Conservation (phyloP, 2,113 vertebrate genomes). For the Paedocypris sp. region DNA sequence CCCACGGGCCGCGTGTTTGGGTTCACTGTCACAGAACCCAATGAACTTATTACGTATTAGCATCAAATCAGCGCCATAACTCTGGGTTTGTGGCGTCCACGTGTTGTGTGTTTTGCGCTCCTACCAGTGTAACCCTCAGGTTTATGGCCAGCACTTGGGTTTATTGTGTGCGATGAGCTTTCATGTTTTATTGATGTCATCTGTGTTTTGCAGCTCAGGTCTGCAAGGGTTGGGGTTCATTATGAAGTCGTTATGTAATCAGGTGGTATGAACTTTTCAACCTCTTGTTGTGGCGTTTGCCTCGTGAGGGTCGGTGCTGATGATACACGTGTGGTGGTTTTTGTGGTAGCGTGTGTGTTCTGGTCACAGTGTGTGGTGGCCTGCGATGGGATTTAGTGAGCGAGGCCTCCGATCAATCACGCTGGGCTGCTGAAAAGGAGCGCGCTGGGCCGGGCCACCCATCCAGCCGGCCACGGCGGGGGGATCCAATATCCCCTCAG, state of each 20-base stretch:
- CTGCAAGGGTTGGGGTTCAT: no score
- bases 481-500: constrained; percentile 61
- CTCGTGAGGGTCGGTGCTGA: not conserved
- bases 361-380: constrained; percentile 25
- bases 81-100: no score
- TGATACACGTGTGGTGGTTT: constrained; percentile 2
- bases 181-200: constrained; percentile 12
- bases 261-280: not conserved
- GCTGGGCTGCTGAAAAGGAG: constrained; percentile 57
- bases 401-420: constrained; percentile 57
- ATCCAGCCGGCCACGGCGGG: constrained; percentile 56
- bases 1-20: no score
- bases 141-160: not conserved
- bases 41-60: no score
- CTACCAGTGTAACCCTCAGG: not conserved
- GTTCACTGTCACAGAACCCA: no score
- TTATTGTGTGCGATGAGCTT: constrained; percentile 5
- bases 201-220: not conserved
- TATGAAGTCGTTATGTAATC: constrained; percentile 19
- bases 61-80: no score
- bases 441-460: constrained; percentile 56
- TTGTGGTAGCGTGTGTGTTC: constrained; percentile 42
- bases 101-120: no score
- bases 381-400: constrained; percentile 26
- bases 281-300: constrained; percentile 17